Base-by-base conservation (phyloP, 1,140 invertebrate species). In the Lysiphlebus fabarum region DNA sequence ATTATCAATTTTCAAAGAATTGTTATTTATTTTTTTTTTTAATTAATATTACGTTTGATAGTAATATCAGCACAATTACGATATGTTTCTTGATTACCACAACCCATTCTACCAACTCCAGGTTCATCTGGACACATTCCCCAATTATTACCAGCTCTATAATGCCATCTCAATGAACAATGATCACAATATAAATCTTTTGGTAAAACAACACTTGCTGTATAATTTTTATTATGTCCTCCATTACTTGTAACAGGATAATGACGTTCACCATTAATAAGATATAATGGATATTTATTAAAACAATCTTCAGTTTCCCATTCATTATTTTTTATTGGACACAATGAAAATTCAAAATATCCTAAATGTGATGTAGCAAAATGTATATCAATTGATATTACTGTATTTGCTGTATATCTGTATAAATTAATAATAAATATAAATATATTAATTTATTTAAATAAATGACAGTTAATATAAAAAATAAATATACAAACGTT, bases 301-400 rank as follows among this genome's bases (percentile, higher is more conserved):
- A 89, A 83, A 66, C 87, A 89, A 0, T 81, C 79, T 60, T 89
- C 85, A 0, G 79, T 83, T 55, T 85, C 85, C 1, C 84, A 79
- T 2, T 73, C 66, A 1, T 60, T 59, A 8, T 62, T 26, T 14
- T 74, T 67, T 41, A 85, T 66, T 14, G 80, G 76, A 58, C 86
- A 88, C 4, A 88, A 45, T 6, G 82, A 63, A 67, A 85, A 87
- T 59, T 72, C 68, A 57, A 87, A 85, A 53, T 74, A 69, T 4
- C 85, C 93, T 62, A 81, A 77, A 70, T 92, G 90, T 66, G 82
- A 83, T 2, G 88, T 87, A 0, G 88, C 90, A 2, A 91, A 64
- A 67, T 90, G 83, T 0, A 92, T 83, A 37, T 85, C 81, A 17
- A 92, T 82, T 1, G 81, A 81, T 36, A 92, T 83, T 3, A 78